These are phyloP conservation scores for Lissonota sp. DNA, from an alignment of 2,888 invertebrate species.

Conservation along the genomic window DNA sequence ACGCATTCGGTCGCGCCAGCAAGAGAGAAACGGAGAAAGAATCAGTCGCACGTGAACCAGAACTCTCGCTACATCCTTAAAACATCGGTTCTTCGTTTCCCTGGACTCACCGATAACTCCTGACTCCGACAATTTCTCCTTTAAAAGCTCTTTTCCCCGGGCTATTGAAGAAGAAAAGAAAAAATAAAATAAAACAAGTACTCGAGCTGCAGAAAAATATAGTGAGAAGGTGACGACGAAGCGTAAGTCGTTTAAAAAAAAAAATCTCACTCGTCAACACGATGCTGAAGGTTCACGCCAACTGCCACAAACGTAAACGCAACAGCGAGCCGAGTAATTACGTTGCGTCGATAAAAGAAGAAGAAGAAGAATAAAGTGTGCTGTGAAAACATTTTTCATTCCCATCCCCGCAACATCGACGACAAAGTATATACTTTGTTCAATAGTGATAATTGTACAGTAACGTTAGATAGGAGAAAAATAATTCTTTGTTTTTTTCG, in stretches of 20 bases:
- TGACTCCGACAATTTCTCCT: constrained; percentile 4
- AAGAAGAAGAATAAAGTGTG: constrained; percentile 4
- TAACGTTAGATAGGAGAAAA: constrained; percentile 24
- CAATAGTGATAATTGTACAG: constrained; percentile 21
- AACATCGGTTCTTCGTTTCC: constrained; percentile 54
- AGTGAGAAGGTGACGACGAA: background rate
- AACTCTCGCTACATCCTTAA: constrained; percentile 49
- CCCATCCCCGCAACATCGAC: too few species aligned
- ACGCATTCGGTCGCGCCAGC: constrained; percentile 34
- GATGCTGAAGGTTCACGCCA: background rate
- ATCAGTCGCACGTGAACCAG: constrained; percentile 44
- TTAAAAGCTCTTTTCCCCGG: background rate
- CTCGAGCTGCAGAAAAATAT: constrained; percentile 11
- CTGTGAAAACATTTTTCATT: background rate
- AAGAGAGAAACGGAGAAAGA: constrained; percentile 20
- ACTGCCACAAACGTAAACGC: constrained; percentile 8
- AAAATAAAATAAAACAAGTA: constrained; percentile 8
- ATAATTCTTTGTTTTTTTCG: constrained; percentile 4
- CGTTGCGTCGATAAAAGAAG: background rate
- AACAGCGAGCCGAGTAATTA: background rate
- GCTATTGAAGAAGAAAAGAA: constrained; percentile 8
- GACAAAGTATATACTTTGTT: too few species aligned
- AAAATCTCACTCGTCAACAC: constrained; percentile 12
- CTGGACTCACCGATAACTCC: constrained; percentile 49
- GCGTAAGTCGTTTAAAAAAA: constrained; percentile 12